phyloP scores from a whole-genome alignment of 2,797 vertebrate genomes.

The Pitangus sulphuratus region DNA sequence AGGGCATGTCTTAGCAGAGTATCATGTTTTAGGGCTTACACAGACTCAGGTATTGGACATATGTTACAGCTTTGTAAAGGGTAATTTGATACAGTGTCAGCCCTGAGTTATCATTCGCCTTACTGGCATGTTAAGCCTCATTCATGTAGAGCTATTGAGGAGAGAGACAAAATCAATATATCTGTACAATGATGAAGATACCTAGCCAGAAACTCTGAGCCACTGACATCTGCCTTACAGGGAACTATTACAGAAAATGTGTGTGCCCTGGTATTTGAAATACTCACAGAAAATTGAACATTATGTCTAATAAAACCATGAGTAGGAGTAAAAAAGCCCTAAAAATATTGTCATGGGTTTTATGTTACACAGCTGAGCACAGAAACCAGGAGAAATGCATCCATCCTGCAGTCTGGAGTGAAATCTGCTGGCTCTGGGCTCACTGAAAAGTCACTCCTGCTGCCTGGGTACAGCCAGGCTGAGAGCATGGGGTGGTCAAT shows the following conservation, averaged over 20 bases:
- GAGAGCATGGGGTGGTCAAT: background rate
- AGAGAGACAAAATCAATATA: conserved; percentile 16
- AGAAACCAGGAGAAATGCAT: background rate
- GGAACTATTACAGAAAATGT: background rate
- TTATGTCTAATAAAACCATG: background rate
- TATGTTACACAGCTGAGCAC: background rate
- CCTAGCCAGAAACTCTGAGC: background rate
- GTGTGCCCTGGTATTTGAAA: background rate
- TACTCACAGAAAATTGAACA: background rate
- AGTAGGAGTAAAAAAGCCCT: background rate
- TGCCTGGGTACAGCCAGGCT: background rate
- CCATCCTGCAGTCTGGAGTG: background rate
- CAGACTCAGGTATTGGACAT: conserved; percentile 5
- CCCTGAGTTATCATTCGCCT: background rate
- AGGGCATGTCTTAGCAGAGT: conserved; percentile 9
- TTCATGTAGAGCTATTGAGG: background rate
- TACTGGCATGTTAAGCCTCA: conserved; percentile 33
- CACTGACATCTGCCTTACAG: background rate
- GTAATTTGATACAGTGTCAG: conserved; percentile 53
- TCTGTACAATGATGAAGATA: background rate
- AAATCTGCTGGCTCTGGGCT: background rate
- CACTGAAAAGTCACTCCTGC: background rate
- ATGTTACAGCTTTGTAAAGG: conserved; percentile 48
- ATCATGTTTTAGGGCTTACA: conserved; percentile 54
- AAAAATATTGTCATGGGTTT: background rate